Evolutionary conservation across 2,113 vertebrate species (phyloP).

Genomic region (Cynoglossus semilaevis): DNA sequence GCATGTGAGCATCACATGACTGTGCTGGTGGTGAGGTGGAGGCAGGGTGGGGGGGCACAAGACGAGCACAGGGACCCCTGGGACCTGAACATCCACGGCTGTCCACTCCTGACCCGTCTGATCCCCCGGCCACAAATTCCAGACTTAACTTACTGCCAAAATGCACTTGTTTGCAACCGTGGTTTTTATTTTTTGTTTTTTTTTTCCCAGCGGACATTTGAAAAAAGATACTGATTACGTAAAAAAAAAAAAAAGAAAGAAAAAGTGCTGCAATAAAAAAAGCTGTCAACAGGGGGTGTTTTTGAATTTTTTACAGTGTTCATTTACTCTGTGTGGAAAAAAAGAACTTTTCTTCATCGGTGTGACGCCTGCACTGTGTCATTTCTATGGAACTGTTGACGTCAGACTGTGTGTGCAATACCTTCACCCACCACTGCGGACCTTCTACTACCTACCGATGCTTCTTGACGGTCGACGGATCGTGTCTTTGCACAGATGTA

Average conservation of each 20-base stretch:
- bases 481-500: slow-evolving; percentile 51
- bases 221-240: slow-evolving; percentile 34
- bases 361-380: slow-evolving; percentile 69
- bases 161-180: slow-evolving; percentile 57
- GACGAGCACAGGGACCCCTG: slow-evolving; percentile 63
- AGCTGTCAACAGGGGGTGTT: slow-evolving; percentile 54
- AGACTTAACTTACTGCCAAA: slow-evolving; percentile 86
- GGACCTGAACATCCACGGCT: slow-evolving; percentile 52
- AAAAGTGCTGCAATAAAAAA: slow-evolving; percentile 77
- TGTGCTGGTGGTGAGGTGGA: slow-evolving; percentile 52
- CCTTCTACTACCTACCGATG: slow-evolving; percentile 54
- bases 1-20: slow-evolving; percentile 85
- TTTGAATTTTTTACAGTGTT: slow-evolving; percentile 62
- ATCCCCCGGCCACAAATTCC: slow-evolving; percentile 53
- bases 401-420: slow-evolving; percentile 76
- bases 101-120: slow-evolving; percentile 53
- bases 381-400: slow-evolving; percentile 70
- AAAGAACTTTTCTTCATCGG: slow-evolving; percentile 59
- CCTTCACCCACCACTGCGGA: slow-evolving; percentile 62
- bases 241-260: slow-evolving; percentile 18
- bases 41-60: slow-evolving; percentile 68
- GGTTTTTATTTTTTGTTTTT: slow-evolving; percentile 43
- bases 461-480: slow-evolving; percentile 39
- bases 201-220: slow-evolving; percentile 52
- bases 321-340: slow-evolving; percentile 39